Conservation (phyloP, 2,888 invertebrate species). For the Strigamia maritima region DNA sequence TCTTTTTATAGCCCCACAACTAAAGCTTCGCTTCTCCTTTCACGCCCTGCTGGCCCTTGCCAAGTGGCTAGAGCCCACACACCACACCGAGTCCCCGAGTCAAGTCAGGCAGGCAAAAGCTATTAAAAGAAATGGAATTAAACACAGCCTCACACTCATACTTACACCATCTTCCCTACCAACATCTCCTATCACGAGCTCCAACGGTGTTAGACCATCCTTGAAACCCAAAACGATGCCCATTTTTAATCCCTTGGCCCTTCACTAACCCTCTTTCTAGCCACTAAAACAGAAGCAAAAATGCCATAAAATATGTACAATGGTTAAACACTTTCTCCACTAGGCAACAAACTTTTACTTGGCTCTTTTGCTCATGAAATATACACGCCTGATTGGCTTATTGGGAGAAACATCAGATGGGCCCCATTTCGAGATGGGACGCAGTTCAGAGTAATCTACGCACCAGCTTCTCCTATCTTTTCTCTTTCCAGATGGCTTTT, state of each 20-base stretch:
- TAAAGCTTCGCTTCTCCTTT: slow-evolving; percentile 24
- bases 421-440: slow-evolving; percentile 27
- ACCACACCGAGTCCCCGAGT: background rate
- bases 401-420: slow-evolving; percentile 22
- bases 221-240: slow-evolving; percentile 25
- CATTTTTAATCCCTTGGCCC: slow-evolving; percentile 6
- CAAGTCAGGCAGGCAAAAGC: slow-evolving; percentile 27
- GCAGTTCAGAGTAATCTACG: slow-evolving; percentile 21
- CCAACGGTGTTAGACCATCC: slow-evolving; percentile 1
- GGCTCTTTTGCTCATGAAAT: slow-evolving; percentile 22
- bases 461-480: slow-evolving; percentile 17
- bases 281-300: background rate
- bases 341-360: slow-evolving; percentile 17
- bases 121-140: slow-evolving; percentile 29
- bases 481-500: slow-evolving; percentile 27
- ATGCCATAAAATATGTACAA: slow-evolving; percentile 15
- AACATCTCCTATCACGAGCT: background rate
- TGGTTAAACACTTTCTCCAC: background rate
- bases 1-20: slow-evolving; percentile 27
- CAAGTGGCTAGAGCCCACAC: slow-evolving; percentile 20
- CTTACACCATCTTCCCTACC: background rate
- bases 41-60: slow-evolving; percentile 29
- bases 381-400: slow-evolving; percentile 29
- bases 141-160: slow-evolving; percentile 4
- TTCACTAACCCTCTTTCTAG: background rate